Percentiles rank a stretch among this genome's conserved stretches.
Evolutionary conservation across 2,888 invertebrate genomes (phyloP).

Genomic region (Napeogenes inachia): DNA sequence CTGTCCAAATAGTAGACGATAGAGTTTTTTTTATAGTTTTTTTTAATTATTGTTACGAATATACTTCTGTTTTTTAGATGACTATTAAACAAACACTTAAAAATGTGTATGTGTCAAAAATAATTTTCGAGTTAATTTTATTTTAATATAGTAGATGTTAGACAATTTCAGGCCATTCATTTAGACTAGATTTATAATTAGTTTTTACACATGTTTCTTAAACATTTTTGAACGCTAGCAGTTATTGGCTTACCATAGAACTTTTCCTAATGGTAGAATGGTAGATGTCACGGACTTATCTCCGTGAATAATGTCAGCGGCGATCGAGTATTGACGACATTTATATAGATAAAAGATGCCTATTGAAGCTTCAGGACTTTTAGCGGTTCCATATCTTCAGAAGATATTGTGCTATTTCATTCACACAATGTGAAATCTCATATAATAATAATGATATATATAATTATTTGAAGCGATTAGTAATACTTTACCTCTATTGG

Average conservation of each 20-base stretch:
- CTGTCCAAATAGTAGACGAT: slow-evolving; percentile 1
- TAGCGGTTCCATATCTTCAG: background rate
- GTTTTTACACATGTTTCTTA: no score
- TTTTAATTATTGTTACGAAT: background rate
- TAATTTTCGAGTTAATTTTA: no score
- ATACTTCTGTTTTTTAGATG: background rate
- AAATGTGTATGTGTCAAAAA: no score
- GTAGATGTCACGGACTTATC: slow-evolving; percentile 45
- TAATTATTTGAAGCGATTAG: no score
- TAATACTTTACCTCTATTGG: no score
- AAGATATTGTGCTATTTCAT: background rate
- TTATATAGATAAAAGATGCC: slow-evolving; percentile 37
- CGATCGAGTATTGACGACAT: slow-evolving; percentile 62
- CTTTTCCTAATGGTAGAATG: slow-evolving; percentile 22
- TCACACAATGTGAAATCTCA: no score
- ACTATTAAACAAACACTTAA: no score
- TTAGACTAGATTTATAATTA: no score
- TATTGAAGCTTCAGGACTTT: slow-evolving; percentile 11
- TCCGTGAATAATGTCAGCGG: slow-evolving; percentile 57
- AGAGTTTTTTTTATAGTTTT: background rate
- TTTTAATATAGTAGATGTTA: no score
- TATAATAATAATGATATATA: no score
- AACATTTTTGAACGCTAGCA: background rate
- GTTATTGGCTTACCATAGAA: background rate
- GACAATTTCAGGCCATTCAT: no score